A percentile compares a stretch with the other conserved stretches of the same genome.
Evolutionary conservation across 2,113 vertebrate genomes (phyloP).

Genomic region (Daubentonia madagascariensis): DNA sequence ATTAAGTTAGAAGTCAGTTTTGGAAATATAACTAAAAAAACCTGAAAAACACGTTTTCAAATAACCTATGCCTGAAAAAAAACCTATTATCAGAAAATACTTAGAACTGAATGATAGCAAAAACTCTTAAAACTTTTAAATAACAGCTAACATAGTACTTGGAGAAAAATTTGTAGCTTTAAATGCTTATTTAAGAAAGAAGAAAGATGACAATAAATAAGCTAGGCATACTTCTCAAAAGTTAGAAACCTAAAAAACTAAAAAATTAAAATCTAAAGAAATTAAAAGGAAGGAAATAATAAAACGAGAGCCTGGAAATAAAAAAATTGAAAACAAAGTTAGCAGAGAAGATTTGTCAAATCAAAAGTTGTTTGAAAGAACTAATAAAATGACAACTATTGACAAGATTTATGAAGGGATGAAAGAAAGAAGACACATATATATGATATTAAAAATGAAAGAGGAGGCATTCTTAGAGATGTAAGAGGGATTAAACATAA

Average conservation of each 20-base stretch:
- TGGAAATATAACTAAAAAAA: not conserved
- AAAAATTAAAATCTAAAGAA: not conserved
- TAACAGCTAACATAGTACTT: not conserved
- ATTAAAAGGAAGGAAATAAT: not conserved
- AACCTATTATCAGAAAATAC: not conserved
- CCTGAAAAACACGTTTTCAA: not conserved
- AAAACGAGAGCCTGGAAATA: not conserved
- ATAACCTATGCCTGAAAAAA: not conserved
- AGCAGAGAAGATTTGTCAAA: not conserved
- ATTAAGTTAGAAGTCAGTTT: not conserved
- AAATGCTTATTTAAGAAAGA: not conserved
- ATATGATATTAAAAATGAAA: not conserved
- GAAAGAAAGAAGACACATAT: not conserved
- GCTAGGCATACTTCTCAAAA: not conserved
- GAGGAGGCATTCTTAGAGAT: not conserved
- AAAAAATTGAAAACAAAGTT: not conserved
- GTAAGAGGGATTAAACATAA: not conserved
- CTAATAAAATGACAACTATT: not conserved
- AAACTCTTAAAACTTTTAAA: not conserved
- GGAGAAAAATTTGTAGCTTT: not conserved
- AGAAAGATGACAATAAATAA: not conserved
- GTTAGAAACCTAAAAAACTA: not conserved
- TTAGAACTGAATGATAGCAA: not conserved
- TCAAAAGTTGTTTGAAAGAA: not conserved
- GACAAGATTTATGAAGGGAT: not conserved